Base-by-base conservation (phyloP, 1,140 invertebrate species). In the Stegodyphus mimosarum region DNA sequence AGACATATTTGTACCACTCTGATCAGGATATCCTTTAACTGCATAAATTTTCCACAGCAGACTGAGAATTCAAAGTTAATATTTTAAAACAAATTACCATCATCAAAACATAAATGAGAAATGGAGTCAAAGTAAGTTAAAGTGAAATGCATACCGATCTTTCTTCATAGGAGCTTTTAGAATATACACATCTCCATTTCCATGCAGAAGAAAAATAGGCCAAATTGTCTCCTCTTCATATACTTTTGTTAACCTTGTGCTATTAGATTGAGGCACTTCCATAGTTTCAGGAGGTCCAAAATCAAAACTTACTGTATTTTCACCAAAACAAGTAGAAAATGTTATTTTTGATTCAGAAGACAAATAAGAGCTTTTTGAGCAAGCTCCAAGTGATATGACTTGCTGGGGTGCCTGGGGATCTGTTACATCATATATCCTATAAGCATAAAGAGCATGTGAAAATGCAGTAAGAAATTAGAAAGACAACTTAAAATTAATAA, bases 291-390 rank as follows among this genome's bases (percentile, higher is more conserved):
- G 92, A 0, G 94, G 93, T 0, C 93, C 93, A 87, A 96, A 95
- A 89, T 96, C 95, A 91, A 98, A 97, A 89, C 95, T 94, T 5
- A 97, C 94, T 0, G 95, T 95, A 0, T 93, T 93, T 87, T 97
- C 95, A 0, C 96, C 96, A 5, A 96, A 91, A 13, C 93, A 93
- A 5, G 93, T 92, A 72, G 71, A 89, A 88, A 88, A 87, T 67
- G 33, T 86, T 6, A 87, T 78, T 83, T 76, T 75, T 11, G 72
- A 81, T n/a, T 74, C 67, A 17, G 86, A 72, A 52, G 71, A 80
- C 11, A 88, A 71, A 78, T 64, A 83, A 11, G 69, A 77, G n/a
- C 66, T 86, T 52, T 50, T 77, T 15, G 49, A 55, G 15, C 63
- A 81, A 6, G 75, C 49, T 52, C 88, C 85, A n/a, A 91, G 79